Evolutionary conservation across 2,888 invertebrate genomes (phyloP).

Genomic region (Harpagoxenus sublaevis): DNA sequence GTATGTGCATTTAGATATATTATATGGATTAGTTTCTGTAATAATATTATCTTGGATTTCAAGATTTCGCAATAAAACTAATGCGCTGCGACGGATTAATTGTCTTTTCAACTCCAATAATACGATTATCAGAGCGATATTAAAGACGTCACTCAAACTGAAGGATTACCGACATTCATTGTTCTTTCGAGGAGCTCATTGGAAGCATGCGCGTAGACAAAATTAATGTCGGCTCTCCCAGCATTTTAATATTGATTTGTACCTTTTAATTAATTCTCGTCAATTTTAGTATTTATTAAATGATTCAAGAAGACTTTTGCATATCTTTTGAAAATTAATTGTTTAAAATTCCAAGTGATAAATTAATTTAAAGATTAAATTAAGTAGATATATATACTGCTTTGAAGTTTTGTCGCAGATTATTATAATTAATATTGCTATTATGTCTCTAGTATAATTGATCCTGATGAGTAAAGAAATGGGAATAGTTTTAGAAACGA

Average conservation of each 20-base stretch:
- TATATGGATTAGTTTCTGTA: not conserved
- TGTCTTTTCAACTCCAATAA: slow-evolving; percentile 36
- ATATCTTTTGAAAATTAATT: not conserved
- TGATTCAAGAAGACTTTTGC: not conserved
- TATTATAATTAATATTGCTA: not conserved
- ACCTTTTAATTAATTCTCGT: slow-evolving; percentile 11
- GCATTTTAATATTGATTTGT: not conserved
- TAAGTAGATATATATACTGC: not conserved
- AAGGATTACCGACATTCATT: slow-evolving; percentile 42
- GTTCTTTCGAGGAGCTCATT: slow-evolving; percentile 45
- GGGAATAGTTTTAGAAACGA: not conserved
- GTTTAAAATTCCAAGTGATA: not conserved
- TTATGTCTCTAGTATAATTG: not conserved
- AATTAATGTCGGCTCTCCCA: slow-evolving; percentile 30
- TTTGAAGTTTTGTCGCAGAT: not conserved
- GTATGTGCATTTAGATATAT: not conserved
- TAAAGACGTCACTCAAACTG: slow-evolving; percentile 49
- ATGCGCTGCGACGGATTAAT: slow-evolving; percentile 21
- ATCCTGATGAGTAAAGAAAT: not conserved
- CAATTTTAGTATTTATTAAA: slow-evolving; percentile 25
- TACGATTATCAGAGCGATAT: slow-evolving; percentile 42
- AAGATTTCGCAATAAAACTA: not conserved
- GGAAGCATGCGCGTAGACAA: slow-evolving; percentile 2
- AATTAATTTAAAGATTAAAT: not conserved
- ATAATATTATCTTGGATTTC: not conserved